Conservation (phyloP, 1,140 invertebrate species). For the Tribolium madens region DNA sequence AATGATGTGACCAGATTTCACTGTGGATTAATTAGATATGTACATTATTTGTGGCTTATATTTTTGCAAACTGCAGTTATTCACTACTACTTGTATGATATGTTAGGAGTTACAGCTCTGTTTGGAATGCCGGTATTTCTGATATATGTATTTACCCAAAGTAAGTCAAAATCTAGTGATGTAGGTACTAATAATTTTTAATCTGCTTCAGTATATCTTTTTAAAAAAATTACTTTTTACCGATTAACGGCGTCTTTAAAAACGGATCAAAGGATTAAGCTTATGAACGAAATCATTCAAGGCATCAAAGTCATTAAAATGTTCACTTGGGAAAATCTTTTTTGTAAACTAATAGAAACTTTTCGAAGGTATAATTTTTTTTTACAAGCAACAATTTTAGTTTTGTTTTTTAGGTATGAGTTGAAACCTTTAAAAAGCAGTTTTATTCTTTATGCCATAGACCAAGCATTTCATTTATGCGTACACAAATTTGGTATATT, state of each 20-base stretch:
- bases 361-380: constrained; percentile 60
- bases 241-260: constrained; percentile 69
- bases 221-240: constrained; percentile 69
- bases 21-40: constrained; percentile 71
- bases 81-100: background rate
- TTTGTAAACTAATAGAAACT: constrained; percentile 55
- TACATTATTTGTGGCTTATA: constrained; percentile 83
- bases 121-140: background rate
- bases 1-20: constrained; percentile 83
- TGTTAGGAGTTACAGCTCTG: background rate
- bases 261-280: constrained; percentile 77
- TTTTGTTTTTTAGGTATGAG: constrained; percentile 57
- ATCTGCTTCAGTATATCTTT: background rate
- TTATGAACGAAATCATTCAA: constrained; percentile 83
- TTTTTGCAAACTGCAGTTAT: constrained; percentile 65
- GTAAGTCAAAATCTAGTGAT: background rate
- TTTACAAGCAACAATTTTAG: background rate
- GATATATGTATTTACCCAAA: background rate
- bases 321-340: constrained; percentile 88
- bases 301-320: constrained; percentile 88
- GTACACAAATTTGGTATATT: constrained; percentile 82
- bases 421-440: constrained; percentile 58
- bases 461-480: constrained; percentile 80
- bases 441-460: constrained; percentile 75
- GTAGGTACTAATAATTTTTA: background rate